phyloP scores from a whole-genome alignment of 2,797 vertebrate species.

The Thaleichthys pacificus region DNA sequence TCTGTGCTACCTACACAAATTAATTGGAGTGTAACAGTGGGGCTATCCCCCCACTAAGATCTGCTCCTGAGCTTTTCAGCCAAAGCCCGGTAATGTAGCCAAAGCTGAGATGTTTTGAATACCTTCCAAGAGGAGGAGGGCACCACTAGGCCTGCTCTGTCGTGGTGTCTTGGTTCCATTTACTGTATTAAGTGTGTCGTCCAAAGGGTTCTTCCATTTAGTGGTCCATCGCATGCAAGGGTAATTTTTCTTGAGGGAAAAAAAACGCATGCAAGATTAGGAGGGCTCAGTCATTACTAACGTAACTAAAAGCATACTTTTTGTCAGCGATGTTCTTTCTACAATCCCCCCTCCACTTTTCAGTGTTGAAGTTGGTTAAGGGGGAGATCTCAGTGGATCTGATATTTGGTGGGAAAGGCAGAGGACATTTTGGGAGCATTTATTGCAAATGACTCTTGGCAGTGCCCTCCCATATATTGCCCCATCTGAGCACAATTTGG shows the following conservation, averaged over 20 bases:
- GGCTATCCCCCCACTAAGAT: constrained; percentile 23
- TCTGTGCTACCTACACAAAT: constrained; percentile 65
- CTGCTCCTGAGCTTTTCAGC: constrained; percentile 19
- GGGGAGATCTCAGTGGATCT: constrained; percentile 59
- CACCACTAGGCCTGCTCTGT: constrained; percentile 29
- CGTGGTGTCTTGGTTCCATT: constrained; percentile 62
- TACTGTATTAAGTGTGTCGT: constrained; percentile 66
- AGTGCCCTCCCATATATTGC: constrained; percentile 60
- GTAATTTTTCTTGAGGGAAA: constrained; percentile 59
- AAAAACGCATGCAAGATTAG: constrained; percentile 14
- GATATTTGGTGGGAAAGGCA: constrained; percentile 68
- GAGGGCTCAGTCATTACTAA: constrained; percentile 51
- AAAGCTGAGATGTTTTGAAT: constrained; percentile 61
- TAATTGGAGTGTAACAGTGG: constrained; percentile 72
- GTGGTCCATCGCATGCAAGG: constrained; percentile 69
- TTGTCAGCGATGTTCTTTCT: constrained; percentile 41
- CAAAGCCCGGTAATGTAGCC: constrained; percentile 48
- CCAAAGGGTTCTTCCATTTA: constrained; percentile 65
- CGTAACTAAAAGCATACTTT: constrained; percentile 66
- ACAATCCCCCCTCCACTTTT: constrained; percentile 47
- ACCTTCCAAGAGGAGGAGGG: constrained; percentile 58
- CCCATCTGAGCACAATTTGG: constrained; percentile 78
- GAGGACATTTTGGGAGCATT: constrained; percentile 65
- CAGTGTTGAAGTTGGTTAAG: constrained; percentile 66
- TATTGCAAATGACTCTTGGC: constrained; percentile 70